These are phyloP conservation scores for Pteropus alecto DNA, from an alignment of 2,113 vertebrate genomes.

Conservation along the genomic window DNA sequence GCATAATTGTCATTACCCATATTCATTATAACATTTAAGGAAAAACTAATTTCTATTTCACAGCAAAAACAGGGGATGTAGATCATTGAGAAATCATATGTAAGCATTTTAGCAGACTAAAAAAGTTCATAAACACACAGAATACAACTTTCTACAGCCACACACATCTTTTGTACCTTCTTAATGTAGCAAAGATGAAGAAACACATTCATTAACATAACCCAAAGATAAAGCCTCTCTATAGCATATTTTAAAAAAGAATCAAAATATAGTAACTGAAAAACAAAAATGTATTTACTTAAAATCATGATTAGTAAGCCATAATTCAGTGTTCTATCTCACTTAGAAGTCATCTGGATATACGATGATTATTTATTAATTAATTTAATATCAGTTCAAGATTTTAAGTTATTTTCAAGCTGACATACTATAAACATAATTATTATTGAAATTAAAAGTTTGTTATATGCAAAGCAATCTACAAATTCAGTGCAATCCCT, in stretches of 20 bases:
- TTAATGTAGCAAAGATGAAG: conserved; percentile 17
- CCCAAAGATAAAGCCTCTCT: neutral
- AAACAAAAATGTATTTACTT: neutral
- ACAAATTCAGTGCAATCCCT: neutral
- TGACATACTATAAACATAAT: neutral
- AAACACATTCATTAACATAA: neutral
- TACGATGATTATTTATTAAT: conserved; percentile 27
- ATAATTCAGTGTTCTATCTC: neutral
- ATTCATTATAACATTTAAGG: neutral
- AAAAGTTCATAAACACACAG: neutral
- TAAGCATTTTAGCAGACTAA: neutral
- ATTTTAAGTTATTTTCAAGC: conserved; percentile 33
- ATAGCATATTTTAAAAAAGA: conserved; percentile 13
- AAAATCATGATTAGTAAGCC: conserved; percentile 9
- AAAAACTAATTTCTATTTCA: conserved; percentile 11
- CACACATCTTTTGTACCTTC: neutral
- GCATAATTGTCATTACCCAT: neutral
- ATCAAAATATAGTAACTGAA: neutral
- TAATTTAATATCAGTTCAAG: neutral
- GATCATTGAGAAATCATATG: neutral
- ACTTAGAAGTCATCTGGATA: neutral
- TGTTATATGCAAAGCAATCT: neutral
- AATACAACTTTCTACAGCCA: neutral
- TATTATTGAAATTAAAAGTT: conserved; percentile 9
- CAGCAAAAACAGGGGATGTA: neutral